Evolutionary conservation across 2,888 invertebrate species (phyloP).

Genomic region (Tenthredo scrophulariae): DNA sequence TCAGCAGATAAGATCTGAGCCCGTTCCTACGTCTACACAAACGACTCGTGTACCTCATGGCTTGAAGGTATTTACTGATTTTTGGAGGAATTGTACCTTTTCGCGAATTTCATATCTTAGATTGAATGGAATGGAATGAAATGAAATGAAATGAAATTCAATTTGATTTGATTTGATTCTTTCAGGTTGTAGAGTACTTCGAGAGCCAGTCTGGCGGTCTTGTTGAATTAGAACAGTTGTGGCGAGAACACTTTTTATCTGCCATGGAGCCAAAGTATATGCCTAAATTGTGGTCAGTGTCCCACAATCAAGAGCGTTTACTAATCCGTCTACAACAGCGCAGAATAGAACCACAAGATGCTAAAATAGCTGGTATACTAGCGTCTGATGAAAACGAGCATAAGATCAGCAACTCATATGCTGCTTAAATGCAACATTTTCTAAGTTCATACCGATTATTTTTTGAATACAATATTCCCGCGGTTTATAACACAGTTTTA

Average conservation of each 20-base stretch:
- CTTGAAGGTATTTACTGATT: conserved; percentile 64
- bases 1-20: conserved; percentile 64
- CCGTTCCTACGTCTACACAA: conserved; percentile 14
- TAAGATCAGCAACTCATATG: not conserved
- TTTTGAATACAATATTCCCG: conserved; percentile 43
- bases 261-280: conserved; percentile 86
- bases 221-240: conserved; percentile 84
- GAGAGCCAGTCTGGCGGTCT: conserved; percentile 81
- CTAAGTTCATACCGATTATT: conserved; percentile 35
- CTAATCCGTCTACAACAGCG: conserved; percentile 72
- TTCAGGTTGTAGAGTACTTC: conserved; percentile 82
- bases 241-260: conserved; percentile 88
- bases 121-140: not conserved
- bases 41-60: conserved; percentile 66
- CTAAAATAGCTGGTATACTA: conserved; percentile 70
- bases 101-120: not conserved
- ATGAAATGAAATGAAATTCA: not conserved
- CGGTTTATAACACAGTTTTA: not conserved
- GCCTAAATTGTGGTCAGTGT: conserved; percentile 88
- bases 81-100: not conserved
- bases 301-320: conserved; percentile 84
- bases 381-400: conserved; percentile 12
- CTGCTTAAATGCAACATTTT: not conserved
- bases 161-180: conserved; percentile 37
- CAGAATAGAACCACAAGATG: conserved; percentile 73